Conservation (phyloP, 2,797 vertebrate genomes). For the Neostethus bicornis region DNA sequence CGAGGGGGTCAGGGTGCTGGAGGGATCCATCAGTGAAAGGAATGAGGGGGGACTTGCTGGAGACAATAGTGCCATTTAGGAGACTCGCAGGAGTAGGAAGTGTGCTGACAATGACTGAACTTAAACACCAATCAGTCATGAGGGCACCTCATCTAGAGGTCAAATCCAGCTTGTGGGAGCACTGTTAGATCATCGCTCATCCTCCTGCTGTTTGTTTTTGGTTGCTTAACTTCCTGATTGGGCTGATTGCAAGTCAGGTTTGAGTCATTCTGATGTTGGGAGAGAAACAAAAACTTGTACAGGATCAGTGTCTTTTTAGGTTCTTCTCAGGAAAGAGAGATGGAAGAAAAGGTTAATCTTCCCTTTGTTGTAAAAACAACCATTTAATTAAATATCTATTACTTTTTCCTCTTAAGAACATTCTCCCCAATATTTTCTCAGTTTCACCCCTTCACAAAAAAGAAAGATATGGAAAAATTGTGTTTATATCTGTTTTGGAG, state of each 20-base stretch:
- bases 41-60: constrained; percentile 22
- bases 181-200: constrained; percentile 60
- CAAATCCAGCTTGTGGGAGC: constrained; percentile 46
- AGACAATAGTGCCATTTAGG: constrained; percentile 77
- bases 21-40: constrained; percentile 31
- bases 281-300: constrained; percentile 29
- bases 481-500: too few relatives aligned
- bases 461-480: too few relatives aligned
- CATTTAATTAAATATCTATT: background rate
- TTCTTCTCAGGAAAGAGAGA: constrained; percentile 1
- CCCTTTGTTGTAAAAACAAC: constrained; percentile 3
- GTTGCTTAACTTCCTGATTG: constrained; percentile 61
- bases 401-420: too few relatives aligned
- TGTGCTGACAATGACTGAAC: constrained; percentile 70
- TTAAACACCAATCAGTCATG: constrained; percentile 74
- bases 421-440: too few relatives aligned
- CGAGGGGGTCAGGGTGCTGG: constrained; percentile 19
- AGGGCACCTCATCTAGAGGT: constrained; percentile 57
- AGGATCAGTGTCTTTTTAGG: constrained; percentile 7
- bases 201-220: constrained; percentile 72
- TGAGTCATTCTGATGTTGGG: constrained; percentile 31
- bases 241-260: constrained; percentile 60
- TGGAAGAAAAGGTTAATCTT: background rate
- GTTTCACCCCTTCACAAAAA: too few relatives aligned
- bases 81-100: constrained; percentile 72